Percentiles rank a stretch among this genome's conserved stretches.
Evolutionary conservation across 2,113 vertebrate species (phyloP).

Genomic region (Petromus typicus): DNA sequence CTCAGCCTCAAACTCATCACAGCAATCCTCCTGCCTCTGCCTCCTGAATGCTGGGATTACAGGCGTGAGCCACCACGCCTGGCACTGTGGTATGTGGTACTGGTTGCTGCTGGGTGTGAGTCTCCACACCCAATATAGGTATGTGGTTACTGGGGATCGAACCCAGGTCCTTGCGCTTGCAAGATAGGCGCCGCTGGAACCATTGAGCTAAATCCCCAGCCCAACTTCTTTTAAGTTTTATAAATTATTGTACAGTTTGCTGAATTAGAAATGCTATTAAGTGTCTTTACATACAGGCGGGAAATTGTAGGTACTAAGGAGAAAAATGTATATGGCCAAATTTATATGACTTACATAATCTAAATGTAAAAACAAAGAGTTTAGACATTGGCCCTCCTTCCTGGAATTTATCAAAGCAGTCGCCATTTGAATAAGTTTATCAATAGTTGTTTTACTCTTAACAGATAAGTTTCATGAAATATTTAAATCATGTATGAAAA

Average conservation of each 20-base stretch:
- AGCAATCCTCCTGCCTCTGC: no score
- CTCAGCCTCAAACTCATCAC: no score
- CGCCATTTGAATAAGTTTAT: not conserved
- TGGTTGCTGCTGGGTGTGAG: no score
- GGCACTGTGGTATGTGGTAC: no score
- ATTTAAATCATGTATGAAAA: not conserved
- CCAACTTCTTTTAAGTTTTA: not conserved
- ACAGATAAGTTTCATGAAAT: not conserved
- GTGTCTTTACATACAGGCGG: not conserved
- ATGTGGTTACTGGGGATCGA: no score
- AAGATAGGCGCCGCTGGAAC: no score
- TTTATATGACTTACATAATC: not conserved
- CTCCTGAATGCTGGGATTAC: no score
- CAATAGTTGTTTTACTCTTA: not conserved
- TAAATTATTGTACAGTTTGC: not conserved
- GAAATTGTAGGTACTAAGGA: not conserved
- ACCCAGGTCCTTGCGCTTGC: no score
- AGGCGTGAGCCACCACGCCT: no score
- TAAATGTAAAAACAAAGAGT: not conserved
- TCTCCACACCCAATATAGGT: no score
- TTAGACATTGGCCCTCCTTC: not conserved
- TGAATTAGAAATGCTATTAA: not conserved
- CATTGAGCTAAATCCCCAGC: no score
- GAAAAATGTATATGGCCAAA: not conserved
- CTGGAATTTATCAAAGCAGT: not conserved